Evolutionary conservation across 2,113 vertebrate genomes (phyloP), one percentile per base, ranked within the genome.

Genomic region (Mus pahari): DNA sequence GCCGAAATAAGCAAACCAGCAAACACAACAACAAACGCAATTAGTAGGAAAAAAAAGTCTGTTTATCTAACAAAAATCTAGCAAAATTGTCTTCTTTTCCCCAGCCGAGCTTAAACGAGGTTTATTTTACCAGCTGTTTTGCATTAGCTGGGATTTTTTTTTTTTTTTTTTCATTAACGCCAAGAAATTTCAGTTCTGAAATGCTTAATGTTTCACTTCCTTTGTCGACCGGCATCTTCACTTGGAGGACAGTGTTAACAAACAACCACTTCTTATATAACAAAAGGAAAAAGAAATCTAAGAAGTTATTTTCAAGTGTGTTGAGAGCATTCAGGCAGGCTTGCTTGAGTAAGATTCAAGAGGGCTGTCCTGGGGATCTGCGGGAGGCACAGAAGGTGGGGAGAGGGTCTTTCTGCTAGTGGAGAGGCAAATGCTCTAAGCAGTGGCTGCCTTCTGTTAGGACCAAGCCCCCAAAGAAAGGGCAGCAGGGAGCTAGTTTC

Each of bases 101-200:
- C 55, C 79, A 68, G 66, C 75, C 48, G 19, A 45, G 70, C 36
- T 82, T 70, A 89, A 81, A 68, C 53, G 62, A 92, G 73, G 91
- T 91, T 95, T 91, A 87, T 92, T 89, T 92, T 68, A 88, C 92
- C 92, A 96, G 90, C 58, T 96, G 58, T 89, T 95, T 83, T 90
- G 36, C 31, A 90, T 94, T 73, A 92, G 88, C 66, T 92, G 45
- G 31, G 53, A 62, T 24, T 73, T 92, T 94, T 60, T 58, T 20
- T 60, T 60, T 22, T 53, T 53, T 13, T 53, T 53, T 53, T 12
- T 81, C 73, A 95, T 95, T 92, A 94, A 75, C 78, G 81, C 1
- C 62, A n/a, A 20, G 60, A 86, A 82, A 55, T 79, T 95, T 94
- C 74, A 74, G 78, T 94, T 94, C 73, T 70, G 26, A 88, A 92